These are phyloP conservation scores for Leucoma salicis DNA, from an alignment of 2,888 invertebrate genomes.

Conservation along the genomic window DNA sequence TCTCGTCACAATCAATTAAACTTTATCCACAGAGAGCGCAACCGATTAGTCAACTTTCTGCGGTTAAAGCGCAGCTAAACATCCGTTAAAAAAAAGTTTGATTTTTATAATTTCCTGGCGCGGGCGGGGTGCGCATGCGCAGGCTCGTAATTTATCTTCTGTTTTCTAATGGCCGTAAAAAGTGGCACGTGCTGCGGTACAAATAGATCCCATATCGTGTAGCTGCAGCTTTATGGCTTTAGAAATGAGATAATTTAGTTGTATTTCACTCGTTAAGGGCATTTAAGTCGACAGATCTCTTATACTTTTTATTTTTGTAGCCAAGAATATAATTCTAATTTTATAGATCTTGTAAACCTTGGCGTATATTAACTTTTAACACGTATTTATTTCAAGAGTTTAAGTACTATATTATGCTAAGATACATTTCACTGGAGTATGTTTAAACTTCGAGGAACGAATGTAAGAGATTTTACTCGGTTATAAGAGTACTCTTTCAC, in stretches of 20 bases:
- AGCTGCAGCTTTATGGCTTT: conserved; percentile 25
- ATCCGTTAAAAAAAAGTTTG: conserved; percentile 25
- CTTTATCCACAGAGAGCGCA: conserved; percentile 3
- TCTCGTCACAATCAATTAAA: conserved; percentile 23
- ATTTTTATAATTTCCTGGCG: conserved; percentile 32
- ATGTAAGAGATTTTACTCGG: no score
- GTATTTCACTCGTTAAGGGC: conserved; percentile 1
- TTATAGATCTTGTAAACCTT: neutral
- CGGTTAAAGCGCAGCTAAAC: conserved; percentile 22
- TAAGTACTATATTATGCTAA: no score
- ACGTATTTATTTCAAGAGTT: no score
- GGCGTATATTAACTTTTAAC: no score
- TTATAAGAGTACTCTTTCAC: no score
- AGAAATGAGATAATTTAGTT: conserved; percentile 18
- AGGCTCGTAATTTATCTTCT: conserved; percentile 50
- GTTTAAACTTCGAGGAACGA: no score
- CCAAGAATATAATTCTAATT: neutral
- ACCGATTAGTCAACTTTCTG: conserved; percentile 22
- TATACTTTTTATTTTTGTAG: neutral
- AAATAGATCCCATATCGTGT: conserved; percentile 38
- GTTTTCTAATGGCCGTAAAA: conserved; percentile 63
- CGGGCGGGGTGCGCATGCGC: conserved; percentile 31
- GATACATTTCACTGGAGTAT: no score
- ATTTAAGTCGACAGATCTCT: neutral
- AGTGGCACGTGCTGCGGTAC: conserved; percentile 51